Evolutionary conservation across 2,888 invertebrate species (phyloP).

Genomic region (Noctuana brunneofusca): DNA sequence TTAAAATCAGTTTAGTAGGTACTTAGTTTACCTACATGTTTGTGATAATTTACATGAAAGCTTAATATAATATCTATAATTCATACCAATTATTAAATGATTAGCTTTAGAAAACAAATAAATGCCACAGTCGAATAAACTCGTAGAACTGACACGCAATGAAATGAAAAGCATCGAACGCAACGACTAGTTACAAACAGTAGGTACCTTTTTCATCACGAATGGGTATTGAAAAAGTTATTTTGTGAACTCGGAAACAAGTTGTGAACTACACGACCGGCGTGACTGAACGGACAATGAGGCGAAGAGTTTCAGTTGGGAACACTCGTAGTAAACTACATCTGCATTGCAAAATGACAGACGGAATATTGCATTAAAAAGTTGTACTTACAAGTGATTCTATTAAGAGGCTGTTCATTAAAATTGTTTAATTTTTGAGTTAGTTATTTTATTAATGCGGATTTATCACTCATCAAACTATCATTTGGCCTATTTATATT

Average conservation of each 20-base stretch:
- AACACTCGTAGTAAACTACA: neutral
- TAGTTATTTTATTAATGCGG: too few species aligned
- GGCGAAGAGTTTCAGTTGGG: neutral
- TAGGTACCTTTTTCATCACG: neutral
- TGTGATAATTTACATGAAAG: too few species aligned
- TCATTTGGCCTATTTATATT: neutral
- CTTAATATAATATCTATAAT: too few species aligned
- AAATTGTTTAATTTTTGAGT: too few species aligned
- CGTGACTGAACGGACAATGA: neutral
- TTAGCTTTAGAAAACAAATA: too few species aligned
- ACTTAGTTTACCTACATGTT: too few species aligned
- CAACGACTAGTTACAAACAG: neutral
- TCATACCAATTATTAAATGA: too few species aligned
- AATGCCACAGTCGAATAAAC: too few species aligned
- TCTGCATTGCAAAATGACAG: constrained; percentile 1
- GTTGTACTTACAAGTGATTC: neutral
- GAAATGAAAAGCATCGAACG: too few species aligned
- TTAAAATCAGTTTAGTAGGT: too few species aligned
- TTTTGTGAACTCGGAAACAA: constrained; percentile 1
- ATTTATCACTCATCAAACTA: too few species aligned
- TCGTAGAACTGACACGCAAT: too few species aligned
- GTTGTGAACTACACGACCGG: neutral
- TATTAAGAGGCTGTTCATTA: neutral
- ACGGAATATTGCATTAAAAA: neutral
- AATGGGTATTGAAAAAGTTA: neutral